Evolutionary conservation across 2,113 vertebrate genomes (phyloP).

Genomic region (Eudyptes chrysolophus): DNA sequence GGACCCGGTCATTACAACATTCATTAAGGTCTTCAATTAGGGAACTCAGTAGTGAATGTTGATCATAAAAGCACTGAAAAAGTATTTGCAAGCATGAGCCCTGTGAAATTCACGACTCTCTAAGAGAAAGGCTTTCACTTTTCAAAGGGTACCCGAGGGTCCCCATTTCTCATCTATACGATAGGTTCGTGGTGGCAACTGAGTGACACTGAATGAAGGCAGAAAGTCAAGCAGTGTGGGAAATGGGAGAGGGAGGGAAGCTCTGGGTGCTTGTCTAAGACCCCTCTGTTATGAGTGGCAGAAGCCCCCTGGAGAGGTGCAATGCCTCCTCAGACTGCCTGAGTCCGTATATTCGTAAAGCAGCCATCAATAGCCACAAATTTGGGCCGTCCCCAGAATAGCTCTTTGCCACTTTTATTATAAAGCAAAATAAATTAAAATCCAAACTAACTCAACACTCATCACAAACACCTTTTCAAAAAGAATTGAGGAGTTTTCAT

Average conservation of each 20-base stretch:
- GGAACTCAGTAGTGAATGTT: not conserved
- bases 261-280: not conserved
- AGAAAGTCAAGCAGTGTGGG: not conserved
- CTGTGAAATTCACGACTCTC: not conserved
- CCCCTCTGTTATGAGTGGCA: not conserved
- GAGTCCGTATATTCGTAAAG: not conserved
- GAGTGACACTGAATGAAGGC: not conserved
- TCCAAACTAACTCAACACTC: not conserved
- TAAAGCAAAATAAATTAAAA: not conserved
- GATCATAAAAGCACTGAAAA: not conserved
- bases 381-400: not conserved
- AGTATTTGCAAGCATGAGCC: not conserved
- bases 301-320: not conserved
- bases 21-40: not conserved
- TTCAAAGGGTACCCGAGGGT: not conserved
- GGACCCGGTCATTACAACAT: not conserved
- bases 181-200: not conserved
- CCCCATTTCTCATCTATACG: fast-evolving
- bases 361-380: not conserved
- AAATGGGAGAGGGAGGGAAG: not conserved
- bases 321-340: not conserved
- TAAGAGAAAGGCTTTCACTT: not conserved
- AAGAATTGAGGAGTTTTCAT: not conserved
- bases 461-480: not conserved
- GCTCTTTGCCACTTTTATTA: not conserved